A percentile compares a stretch with the other conserved stretches of the same genome.
These are phyloP conservation scores for Shinisaurus crocodilurus DNA, from an alignment of 2,113 vertebrate genomes.

Conservation along the genomic window DNA sequence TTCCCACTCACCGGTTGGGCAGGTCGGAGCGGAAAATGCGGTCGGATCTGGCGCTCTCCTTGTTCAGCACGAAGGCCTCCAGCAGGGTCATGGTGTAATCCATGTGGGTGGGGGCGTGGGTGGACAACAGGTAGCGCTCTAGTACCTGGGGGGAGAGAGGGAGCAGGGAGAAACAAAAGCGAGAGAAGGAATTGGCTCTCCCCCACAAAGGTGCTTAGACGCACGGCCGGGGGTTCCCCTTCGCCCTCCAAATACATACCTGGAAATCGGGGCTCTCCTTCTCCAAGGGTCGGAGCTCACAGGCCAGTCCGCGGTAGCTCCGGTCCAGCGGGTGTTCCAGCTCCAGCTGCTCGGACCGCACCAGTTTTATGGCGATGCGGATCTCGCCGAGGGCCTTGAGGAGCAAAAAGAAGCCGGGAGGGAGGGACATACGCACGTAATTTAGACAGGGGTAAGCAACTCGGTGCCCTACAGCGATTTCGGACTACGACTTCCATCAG, in stretches of 20 bases:
- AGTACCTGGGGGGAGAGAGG: constrained; percentile 74
- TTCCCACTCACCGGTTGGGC: constrained; percentile 79
- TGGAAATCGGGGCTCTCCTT: constrained; percentile 76
- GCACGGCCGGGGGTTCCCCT: no score
- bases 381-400: constrained; percentile 88
- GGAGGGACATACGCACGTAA: background rate
- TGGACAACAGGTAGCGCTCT: constrained; percentile 83
- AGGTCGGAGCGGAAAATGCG: constrained; percentile 78
- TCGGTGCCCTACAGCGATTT: background rate
- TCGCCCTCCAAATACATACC: constrained; percentile 61
- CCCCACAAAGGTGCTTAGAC: background rate
- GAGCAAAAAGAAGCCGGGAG: background rate
- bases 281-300: constrained; percentile 79
- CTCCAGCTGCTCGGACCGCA: constrained; percentile 72
- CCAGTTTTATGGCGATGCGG: constrained; percentile 88
- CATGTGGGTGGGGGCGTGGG: constrained; percentile 87
- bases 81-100: constrained; percentile 86
- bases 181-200: background rate
- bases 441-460: background rate
- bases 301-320: constrained; percentile 83
- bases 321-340: constrained; percentile 86
- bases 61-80: constrained; percentile 84
- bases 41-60: constrained; percentile 72
- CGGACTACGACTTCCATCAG: no score
- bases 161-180: background rate